These are phyloP conservation scores for Vicugna pacos DNA, from an alignment of 2,113 vertebrate genomes.

Conservation along the genomic window DNA sequence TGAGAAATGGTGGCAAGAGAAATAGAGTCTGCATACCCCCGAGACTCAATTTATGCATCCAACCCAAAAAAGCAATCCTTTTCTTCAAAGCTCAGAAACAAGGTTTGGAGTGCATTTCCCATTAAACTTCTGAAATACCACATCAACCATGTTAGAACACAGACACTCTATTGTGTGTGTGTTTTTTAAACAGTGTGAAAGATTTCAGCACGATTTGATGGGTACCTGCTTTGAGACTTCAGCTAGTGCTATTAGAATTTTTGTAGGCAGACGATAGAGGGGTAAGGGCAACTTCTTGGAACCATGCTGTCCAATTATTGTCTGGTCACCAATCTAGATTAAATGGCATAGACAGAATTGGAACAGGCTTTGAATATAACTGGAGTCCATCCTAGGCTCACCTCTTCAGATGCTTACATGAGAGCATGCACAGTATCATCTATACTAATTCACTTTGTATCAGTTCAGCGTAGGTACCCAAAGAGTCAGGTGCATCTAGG, in stretches of 20 bases:
- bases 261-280: constrained; percentile 11
- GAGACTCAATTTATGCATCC: neutral
- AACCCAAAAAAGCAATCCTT: neutral
- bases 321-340: constrained; percentile 64
- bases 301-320: constrained; percentile 54
- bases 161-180: constrained; percentile 58
- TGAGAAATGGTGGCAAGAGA: constrained; percentile 41
- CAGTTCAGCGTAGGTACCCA: neutral
- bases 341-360: constrained; percentile 69
- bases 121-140: constrained; percentile 79
- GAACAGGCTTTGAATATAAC: neutral
- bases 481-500: neutral
- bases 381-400: neutral
- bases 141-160: constrained; percentile 75
- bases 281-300: constrained; percentile 13
- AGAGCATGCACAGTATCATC: neutral
- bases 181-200: constrained; percentile 73
- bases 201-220: constrained; percentile 73
- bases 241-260: constrained; percentile 72
- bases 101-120: constrained; percentile 74
- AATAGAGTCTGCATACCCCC: neutral
- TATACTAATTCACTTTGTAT: constrained; percentile 31
- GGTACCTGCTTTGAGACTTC: constrained; percentile 78
- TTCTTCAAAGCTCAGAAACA: constrained; percentile 61
- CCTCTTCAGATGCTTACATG: constrained; percentile 14